These are phyloP conservation scores for Vespertilio murinus DNA, from an alignment of 2,797 vertebrate genomes.

Conservation along the genomic window DNA sequence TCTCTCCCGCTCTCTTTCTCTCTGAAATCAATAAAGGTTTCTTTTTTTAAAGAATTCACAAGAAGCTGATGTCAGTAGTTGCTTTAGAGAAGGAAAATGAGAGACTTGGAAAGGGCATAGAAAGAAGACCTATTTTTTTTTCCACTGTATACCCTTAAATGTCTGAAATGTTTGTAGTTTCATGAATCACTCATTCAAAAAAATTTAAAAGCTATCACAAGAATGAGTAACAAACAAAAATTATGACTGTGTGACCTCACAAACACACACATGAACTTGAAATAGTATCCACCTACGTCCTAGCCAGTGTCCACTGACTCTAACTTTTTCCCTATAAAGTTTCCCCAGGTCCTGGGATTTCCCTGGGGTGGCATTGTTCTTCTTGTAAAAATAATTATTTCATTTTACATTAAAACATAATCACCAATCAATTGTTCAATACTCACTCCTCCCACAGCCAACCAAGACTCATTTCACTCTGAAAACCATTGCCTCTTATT, in stretches of 20 bases:
- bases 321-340: slow-evolving; percentile 42
- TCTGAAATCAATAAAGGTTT: no score
- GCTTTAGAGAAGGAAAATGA: slow-evolving; percentile 53
- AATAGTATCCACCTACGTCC: slow-evolving; percentile 53
- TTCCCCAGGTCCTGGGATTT: slow-evolving; percentile 38
- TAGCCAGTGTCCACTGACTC: background rate
- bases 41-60: background rate
- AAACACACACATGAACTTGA: slow-evolving; percentile 43
- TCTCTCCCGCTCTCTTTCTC: no score
- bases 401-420: slow-evolving; percentile 17
- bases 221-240: slow-evolving; percentile 73
- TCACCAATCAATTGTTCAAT: background rate
- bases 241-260: slow-evolving; percentile 57
- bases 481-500: background rate
- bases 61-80: background rate
- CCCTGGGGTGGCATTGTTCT: slow-evolving; percentile 27
- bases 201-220: slow-evolving; percentile 51
- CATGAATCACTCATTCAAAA: slow-evolving; percentile 68
- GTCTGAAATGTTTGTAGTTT: slow-evolving; percentile 56
- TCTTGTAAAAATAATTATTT: slow-evolving; percentile 25
- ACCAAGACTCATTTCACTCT: background rate
- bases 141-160: slow-evolving; percentile 35
- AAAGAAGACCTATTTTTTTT: slow-evolving; percentile 50
- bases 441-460: background rate
- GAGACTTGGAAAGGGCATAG: background rate